Evolutionary conservation across 2,797 vertebrate genomes (phyloP).

Genomic region (Rhabdophis nuchalis): DNA sequence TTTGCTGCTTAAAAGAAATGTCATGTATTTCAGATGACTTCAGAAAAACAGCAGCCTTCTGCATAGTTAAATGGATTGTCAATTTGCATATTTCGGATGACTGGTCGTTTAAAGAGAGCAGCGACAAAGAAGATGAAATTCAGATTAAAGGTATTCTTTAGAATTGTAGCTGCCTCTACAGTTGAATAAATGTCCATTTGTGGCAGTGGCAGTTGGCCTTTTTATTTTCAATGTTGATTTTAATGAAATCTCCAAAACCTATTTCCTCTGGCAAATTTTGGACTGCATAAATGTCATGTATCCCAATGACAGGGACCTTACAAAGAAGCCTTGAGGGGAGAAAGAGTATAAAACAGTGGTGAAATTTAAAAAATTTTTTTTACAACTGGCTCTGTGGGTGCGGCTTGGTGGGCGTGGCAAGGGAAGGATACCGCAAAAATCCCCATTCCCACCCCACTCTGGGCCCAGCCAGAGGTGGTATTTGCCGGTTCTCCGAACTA

Average conservation of each 20-base stretch:
- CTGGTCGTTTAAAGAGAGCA: neutral
- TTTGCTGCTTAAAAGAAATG: conserved; percentile 21
- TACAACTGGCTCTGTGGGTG: too few relatives aligned
- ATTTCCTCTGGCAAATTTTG: neutral
- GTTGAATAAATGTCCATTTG: neutral
- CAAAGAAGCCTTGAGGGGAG: neutral
- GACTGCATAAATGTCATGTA: neutral
- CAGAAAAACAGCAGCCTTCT: conserved; percentile 53
- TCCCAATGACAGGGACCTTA: neutral
- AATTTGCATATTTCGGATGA: conserved; percentile 26
- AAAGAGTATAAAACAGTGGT: too few relatives aligned
- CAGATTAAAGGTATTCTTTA: conserved; percentile 29
- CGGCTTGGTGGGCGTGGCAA: too few relatives aligned
- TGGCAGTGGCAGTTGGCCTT: neutral
- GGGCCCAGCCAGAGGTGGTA: too few relatives aligned
- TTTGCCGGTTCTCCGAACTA: too few relatives aligned
- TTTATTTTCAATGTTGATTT: neutral
- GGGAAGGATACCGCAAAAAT: too few relatives aligned
- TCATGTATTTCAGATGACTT: conserved; percentile 61
- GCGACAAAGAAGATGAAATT: neutral
- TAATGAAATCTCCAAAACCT: neutral
- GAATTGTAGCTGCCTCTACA: neutral
- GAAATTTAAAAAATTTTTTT: too few relatives aligned
- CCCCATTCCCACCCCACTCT: too few relatives aligned
- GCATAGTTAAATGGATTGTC: conserved; percentile 60